Percentiles rank a stretch among this genome's conserved stretches.
These are phyloP conservation scores for Squalus acanthias DNA, from an alignment of 2,797 vertebrate genomes.

Conservation along the genomic window DNA sequence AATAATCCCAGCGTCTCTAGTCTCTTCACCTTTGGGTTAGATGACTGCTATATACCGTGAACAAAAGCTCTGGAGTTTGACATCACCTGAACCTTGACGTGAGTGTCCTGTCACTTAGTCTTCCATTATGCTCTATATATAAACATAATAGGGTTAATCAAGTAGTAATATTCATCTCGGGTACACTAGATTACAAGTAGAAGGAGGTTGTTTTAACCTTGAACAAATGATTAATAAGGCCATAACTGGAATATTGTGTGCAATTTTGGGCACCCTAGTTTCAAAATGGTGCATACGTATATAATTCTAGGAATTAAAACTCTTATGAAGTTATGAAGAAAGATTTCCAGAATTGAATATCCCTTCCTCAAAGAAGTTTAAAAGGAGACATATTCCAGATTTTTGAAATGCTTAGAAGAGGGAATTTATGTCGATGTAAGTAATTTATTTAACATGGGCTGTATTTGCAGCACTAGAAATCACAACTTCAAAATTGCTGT, in stretches of 20 bases:
- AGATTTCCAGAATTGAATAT: background rate
- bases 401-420: background rate
- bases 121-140: background rate
- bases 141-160: slow-evolving; percentile 8
- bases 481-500: background rate
- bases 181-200: background rate
- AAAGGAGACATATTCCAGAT: background rate
- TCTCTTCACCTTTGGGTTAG: background rate
- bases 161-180: background rate
- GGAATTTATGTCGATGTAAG: background rate
- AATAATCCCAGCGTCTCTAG: background rate
- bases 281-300: background rate
- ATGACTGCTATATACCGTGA: background rate
- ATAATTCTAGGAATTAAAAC: background rate
- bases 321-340: background rate
- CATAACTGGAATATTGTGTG: background rate
- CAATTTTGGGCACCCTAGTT: background rate
- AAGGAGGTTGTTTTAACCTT: background rate
- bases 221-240: background rate
- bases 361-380: background rate
- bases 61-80: background rate
- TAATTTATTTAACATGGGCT: background rate
- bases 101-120: background rate
- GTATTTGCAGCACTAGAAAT: background rate
- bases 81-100: background rate